Evolutionary conservation across 1,140 invertebrate genomes (phyloP), one percentile per base, ranked within the genome.

Genomic region (Sycophaga agraensis): DNA sequence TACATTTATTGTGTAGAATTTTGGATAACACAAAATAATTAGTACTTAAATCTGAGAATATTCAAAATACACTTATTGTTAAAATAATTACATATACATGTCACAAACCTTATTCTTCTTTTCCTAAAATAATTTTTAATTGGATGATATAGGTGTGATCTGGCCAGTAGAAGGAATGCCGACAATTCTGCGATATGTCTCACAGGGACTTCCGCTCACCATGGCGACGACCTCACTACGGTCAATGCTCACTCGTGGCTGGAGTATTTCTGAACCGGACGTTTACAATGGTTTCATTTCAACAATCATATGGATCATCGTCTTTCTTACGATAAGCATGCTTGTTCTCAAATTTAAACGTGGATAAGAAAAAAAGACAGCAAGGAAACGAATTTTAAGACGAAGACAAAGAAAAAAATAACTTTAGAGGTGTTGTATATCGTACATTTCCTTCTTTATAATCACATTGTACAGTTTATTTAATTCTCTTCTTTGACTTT

Each of bases 91-190:
- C n/a, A n/a, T n/a, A n/a, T n/a, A n/a, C n/a, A n/a, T n/a, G n/a
- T n/a, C n/a, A n/a, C n/a, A 6, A 31, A 31, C 28, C 11, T 31
- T 4, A 31, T 31, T 11, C 5, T 31, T 31, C 11, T 11, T 31
- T 31, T 31, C 28, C 4, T 31, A 16, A 16, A 28, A 17, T 16
- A 11, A 24, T 8, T 48, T 31, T 26, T n/a, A n/a, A 26, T 53
- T 12, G 8, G 4, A 40, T 11, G 8, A 28, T 65, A 11, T 69
- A 84, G 88, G 94, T 34, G 93, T 93, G n/a, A 92, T 93, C 66
- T 93, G 91, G 91, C 91, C 91, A 54, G 89, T 91, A 73, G 86
- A 91, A 81, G 89, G 91, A 70, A 97, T 98, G 91, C 94, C 94
- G 2, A 84, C 85, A 43, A 84, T 90, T 46, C 80, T 98, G 8